Evolutionary conservation across 2,797 vertebrate species (phyloP).

Genomic region (Lacerta bilineata): DNA sequence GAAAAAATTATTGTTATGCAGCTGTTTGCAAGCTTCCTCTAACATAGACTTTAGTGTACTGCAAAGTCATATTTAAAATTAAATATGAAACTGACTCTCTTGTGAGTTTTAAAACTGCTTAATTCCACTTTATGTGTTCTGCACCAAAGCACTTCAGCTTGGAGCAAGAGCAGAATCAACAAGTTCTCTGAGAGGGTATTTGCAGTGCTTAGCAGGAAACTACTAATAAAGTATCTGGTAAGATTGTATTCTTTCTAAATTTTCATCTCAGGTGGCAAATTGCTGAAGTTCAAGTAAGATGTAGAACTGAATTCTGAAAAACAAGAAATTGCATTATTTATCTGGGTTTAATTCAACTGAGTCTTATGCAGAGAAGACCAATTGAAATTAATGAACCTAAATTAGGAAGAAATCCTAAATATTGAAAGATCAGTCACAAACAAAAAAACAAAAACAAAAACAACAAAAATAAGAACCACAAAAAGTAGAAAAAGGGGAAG

Average conservation of each 20-base stretch:
- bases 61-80: constrained; percentile 31
- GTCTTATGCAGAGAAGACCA: no score
- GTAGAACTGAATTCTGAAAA: no score
- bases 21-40: neutral
- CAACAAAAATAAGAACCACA: no score
- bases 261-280: constrained; percentile 11
- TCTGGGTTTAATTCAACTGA: no score
- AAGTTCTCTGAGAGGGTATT: constrained; percentile 24
- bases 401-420: no score
- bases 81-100: constrained; percentile 38
- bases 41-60: neutral
- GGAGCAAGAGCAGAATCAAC: constrained; percentile 29
- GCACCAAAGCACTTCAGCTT: constrained; percentile 21
- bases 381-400: no score
- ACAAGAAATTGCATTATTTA: no score
- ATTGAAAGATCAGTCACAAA: no score
- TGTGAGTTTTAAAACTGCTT: constrained; percentile 32
- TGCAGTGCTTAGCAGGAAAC: constrained; percentile 13
- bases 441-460: no score
- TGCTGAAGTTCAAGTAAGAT: neutral
- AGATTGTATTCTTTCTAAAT: constrained; percentile 12
- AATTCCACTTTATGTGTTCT: constrained; percentile 39
- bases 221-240: neutral
- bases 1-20: neutral
- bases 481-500: no score